Evolutionary conservation across 2,113 vertebrate genomes (phyloP).

Genomic region (Halichoeres trimaculatus): DNA sequence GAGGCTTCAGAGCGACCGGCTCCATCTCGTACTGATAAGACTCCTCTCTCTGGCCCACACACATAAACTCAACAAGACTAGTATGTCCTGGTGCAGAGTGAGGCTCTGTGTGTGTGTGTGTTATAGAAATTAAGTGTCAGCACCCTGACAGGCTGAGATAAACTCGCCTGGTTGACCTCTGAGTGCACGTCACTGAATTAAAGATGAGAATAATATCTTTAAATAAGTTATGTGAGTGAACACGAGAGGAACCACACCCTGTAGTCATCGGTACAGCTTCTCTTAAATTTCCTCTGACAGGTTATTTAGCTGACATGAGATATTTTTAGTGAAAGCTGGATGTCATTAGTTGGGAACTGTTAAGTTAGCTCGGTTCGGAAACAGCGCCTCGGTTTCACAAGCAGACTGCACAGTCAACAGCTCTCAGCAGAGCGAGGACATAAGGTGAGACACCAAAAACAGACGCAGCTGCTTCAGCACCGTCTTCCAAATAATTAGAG

Average conservation of each 20-base stretch:
- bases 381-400: conserved; percentile 31
- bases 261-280: not conserved
- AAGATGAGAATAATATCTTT: not conserved
- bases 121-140: conserved; percentile 58
- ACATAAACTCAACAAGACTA: conserved; percentile 14
- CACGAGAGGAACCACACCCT: not conserved
- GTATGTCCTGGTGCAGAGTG: conserved; percentile 4
- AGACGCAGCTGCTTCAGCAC: conserved; percentile 64
- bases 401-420: conserved; percentile 45
- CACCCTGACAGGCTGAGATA: conserved; percentile 64
- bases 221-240: conserved; percentile 2
- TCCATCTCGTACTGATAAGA: conserved; percentile 64
- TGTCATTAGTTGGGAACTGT: conserved; percentile 15
- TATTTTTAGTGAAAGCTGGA: conserved; percentile 7
- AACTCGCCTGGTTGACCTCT: conserved; percentile 9
- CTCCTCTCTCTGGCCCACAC: conserved; percentile 35
- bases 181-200: not conserved
- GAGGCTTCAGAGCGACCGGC: conserved; percentile 33
- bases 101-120: conserved; percentile 31
- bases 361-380: conserved; percentile 29
- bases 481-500: conserved; percentile 75
- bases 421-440: conserved; percentile 56
- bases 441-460: conserved; percentile 64
- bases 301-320: conserved; percentile 1
- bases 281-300: conserved; percentile 3